Conservation (phyloP, 2,113 vertebrate species). For the Myodes glareolus region DNA sequence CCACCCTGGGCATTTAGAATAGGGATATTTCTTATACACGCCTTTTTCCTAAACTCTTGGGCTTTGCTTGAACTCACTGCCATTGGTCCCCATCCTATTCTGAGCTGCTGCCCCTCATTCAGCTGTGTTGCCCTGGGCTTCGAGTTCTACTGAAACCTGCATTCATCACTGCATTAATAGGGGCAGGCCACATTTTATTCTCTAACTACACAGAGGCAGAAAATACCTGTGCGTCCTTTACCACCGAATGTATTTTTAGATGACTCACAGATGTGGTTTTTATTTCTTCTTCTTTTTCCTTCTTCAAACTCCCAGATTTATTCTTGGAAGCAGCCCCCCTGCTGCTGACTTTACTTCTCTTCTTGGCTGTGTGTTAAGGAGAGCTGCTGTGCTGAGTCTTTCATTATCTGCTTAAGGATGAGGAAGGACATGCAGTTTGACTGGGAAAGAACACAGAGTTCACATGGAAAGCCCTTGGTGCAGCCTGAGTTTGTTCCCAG, state of each 20-base stretch:
- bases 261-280: slow-evolving; percentile 55
- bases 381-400: neutral
- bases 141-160: neutral
- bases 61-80: neutral
- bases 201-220: slow-evolving; percentile 62
- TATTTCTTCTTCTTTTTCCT: neutral
- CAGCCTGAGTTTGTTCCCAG: neutral
- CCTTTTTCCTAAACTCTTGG: neutral
- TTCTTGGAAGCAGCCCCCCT: slow-evolving; percentile 64
- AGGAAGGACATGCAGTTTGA: neutral
- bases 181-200: neutral
- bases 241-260: slow-evolving; percentile 75
- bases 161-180: neutral
- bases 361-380: slow-evolving; percentile 31
- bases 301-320: slow-evolving; percentile 46
- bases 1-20: neutral
- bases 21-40: neutral
- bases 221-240: slow-evolving; percentile 47
- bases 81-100: neutral
- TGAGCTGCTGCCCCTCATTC: neutral
- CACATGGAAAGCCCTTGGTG: neutral
- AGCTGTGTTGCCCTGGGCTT: neutral
- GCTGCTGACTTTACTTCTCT: slow-evolving; percentile 50
- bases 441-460: neutral
- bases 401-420: slow-evolving; percentile 2